These are phyloP conservation scores for Eulemur mongoz DNA, from an alignment of 2,797 vertebrate species.

Conservation along the genomic window DNA sequence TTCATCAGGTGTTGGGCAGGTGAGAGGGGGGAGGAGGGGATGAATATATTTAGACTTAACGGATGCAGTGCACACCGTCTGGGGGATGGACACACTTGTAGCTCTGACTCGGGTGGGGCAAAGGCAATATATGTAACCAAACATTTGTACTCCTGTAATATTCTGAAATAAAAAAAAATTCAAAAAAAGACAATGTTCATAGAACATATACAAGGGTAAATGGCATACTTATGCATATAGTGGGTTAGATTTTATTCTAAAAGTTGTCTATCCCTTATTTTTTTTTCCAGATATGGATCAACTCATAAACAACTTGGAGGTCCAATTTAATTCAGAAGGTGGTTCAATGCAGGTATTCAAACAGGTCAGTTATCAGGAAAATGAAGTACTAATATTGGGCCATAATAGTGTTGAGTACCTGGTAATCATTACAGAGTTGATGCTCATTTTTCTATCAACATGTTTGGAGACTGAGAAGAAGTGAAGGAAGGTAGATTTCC, in stretches of 20 bases:
- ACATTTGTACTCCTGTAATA: no score
- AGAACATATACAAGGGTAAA: background rate
- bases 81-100: no score
- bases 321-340: conserved; percentile 58
- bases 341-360: conserved; percentile 61
- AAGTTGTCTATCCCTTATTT: conserved; percentile 44
- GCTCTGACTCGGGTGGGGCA: no score
- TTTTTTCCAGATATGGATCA: conserved; percentile 72
- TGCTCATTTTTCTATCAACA: background rate
- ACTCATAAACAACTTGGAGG: conserved; percentile 65
- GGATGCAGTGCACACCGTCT: no score
- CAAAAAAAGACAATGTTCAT: background rate
- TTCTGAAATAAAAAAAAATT: no score
- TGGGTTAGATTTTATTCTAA: conserved; percentile 39
- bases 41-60: no score
- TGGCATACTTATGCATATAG: background rate
- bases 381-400: background rate
- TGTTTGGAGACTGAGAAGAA: background rate
- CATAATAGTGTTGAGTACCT: background rate
- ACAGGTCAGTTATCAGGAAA: conserved; percentile 64
- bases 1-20: no score
- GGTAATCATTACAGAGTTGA: conserved; percentile 17
- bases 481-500: conserved; percentile 1
- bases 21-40: no score
- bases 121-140: no score